A percentile compares a stretch with the other conserved stretches of the same genome.
Conservation (phyloP, 2,113 vertebrate species). For the Ahaetulla prasina region DNA sequence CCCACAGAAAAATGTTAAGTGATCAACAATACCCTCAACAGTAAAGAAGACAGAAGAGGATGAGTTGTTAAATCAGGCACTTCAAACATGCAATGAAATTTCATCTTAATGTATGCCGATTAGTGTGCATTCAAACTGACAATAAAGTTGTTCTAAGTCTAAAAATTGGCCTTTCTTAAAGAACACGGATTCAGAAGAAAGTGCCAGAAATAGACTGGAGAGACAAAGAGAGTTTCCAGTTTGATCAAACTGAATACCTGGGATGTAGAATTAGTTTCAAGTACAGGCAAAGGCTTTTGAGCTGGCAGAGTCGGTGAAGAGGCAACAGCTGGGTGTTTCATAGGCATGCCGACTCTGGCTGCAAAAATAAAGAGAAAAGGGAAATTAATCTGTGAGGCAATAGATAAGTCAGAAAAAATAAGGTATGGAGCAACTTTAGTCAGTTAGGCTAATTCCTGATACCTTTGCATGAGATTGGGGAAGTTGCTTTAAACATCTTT, state of each 20-base stretch:
- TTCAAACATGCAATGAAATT: background rate
- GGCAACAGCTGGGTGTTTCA: constrained; percentile 71
- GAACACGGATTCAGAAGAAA: background rate
- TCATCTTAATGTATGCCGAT: too few relatives aligned
- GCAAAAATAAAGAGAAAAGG: constrained; percentile 46
- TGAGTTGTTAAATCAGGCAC: background rate
- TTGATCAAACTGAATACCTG: constrained; percentile 46
- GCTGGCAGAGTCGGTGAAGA: constrained; percentile 61
- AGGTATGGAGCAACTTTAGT: background rate
- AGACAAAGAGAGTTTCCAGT: background rate
- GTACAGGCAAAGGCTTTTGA: constrained; percentile 40
- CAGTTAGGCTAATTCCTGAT: background rate
- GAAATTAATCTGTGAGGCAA: constrained; percentile 8
- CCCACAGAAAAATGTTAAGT: background rate
- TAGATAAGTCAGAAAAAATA: constrained; percentile 25
- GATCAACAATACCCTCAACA: background rate
- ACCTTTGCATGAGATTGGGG: background rate
- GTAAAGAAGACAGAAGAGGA: background rate
- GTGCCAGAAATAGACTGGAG: background rate
- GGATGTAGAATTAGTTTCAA: background rate
- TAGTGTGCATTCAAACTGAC: too few relatives aligned
- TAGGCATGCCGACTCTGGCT: constrained; percentile 72
- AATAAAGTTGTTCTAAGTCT: too few relatives aligned
- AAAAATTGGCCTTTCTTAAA: background rate
- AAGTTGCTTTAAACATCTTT: background rate